Evolutionary conservation across 2,888 invertebrate species (phyloP).

Genomic region (Pyrgus malvae): DNA sequence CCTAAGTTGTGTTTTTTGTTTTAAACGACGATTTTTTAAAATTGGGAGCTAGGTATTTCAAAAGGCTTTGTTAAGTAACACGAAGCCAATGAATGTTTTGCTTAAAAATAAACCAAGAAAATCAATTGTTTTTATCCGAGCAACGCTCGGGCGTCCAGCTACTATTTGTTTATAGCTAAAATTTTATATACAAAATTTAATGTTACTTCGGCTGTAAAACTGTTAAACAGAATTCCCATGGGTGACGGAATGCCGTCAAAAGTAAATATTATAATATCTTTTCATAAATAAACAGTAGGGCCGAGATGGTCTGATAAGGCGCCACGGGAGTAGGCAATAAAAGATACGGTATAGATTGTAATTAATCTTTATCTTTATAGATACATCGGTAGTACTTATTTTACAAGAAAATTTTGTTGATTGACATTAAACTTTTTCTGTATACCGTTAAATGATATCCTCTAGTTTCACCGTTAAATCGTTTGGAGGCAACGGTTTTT

Average conservation of each 20-base stretch:
- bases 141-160: too few species aligned
- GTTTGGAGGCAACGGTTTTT: too few species aligned
- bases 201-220: not conserved
- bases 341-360: constrained; percentile 44
- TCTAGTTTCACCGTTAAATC: too few species aligned
- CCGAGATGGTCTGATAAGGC: constrained; percentile 44
- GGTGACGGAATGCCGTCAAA: constrained; percentile 39
- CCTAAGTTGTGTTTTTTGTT: too few species aligned
- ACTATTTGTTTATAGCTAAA: too few species aligned
- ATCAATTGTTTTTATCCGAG: too few species aligned
- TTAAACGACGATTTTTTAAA: too few species aligned
- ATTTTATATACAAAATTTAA: too few species aligned
- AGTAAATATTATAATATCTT: constrained; percentile 42
- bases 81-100: too few species aligned
- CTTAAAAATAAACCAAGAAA: too few species aligned
- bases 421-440: constrained; percentile 7
- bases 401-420: constrained; percentile 14
- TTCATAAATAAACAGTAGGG: constrained; percentile 40
- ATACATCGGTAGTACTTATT: constrained; percentile 23
- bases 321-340: constrained; percentile 48
- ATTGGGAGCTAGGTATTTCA: too few species aligned
- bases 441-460: not conserved
- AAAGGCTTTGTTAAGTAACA: too few species aligned
- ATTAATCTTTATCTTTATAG: constrained; percentile 43
- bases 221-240: constrained; percentile 37